Evolutionary conservation across 2,888 invertebrate genomes (phyloP).

Genomic region (Malthinus flaveolus): DNA sequence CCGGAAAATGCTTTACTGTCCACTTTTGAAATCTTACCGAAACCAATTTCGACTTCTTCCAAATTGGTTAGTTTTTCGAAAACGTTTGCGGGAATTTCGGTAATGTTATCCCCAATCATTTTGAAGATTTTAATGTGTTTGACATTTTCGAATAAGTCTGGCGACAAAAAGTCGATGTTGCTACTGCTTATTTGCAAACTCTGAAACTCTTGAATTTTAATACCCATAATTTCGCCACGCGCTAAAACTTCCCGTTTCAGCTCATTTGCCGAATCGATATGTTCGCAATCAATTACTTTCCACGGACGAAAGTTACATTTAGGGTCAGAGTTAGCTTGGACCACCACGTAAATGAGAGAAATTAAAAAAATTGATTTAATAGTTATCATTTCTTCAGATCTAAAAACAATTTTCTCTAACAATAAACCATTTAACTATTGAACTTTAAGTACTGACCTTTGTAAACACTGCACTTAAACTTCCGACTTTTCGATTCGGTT

Average conservation of each 20-base stretch:
- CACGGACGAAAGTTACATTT: neutral
- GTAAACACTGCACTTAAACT: too few species aligned
- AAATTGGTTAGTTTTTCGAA: constrained; percentile 3
- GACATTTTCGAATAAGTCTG: neutral
- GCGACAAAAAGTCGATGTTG: constrained; percentile 1
- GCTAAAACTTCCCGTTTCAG: neutral
- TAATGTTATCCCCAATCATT: neutral
- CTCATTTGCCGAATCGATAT: neutral
- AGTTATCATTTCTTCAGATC: too few species aligned
- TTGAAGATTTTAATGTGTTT: neutral
- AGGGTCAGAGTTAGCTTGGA: too few species aligned
- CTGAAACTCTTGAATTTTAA: constrained; percentile 6
- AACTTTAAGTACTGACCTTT: too few species aligned
- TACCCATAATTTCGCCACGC: neutral
- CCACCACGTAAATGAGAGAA: too few species aligned
- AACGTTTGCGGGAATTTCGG: neutral
- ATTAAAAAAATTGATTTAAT: too few species aligned
- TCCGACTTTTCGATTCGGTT: too few species aligned
- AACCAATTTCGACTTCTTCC: neutral
- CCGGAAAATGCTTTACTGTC: neutral
- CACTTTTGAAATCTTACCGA: neutral
- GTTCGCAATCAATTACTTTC: constrained; percentile 5
- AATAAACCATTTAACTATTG: too few species aligned
- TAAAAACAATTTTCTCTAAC: too few species aligned
- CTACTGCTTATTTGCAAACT: constrained; percentile 7